Evolutionary conservation across 2,888 invertebrate genomes (phyloP).

Genomic region (Malthinus flaveolus): DNA sequence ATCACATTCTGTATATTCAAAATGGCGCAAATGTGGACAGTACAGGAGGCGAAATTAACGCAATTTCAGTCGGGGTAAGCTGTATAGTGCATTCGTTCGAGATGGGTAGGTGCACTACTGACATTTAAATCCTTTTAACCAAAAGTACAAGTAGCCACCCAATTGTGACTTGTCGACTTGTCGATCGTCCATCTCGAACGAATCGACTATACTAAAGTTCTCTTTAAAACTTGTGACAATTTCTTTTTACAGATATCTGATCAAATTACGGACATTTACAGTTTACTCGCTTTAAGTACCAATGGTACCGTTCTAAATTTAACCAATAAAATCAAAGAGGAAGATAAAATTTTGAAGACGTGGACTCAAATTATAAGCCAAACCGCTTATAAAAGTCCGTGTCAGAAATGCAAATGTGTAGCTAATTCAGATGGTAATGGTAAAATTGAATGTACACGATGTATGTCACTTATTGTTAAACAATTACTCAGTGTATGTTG

Average conservation of each 20-base stretch:
- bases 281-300: slow-evolving; percentile 34
- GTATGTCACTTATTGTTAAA: slow-evolving; percentile 37
- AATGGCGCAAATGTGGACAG: slow-evolving; percentile 6
- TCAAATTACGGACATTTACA: slow-evolving; percentile 32
- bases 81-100: too few species aligned
- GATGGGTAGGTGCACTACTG: too few species aligned
- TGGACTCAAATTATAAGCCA: slow-evolving; percentile 32
- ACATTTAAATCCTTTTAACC: too few species aligned
- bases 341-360: slow-evolving; percentile 1
- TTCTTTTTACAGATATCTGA: slow-evolving; percentile 27
- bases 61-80: neutral
- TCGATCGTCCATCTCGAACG: too few species aligned
- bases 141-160: too few species aligned
- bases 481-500: slow-evolving; percentile 36
- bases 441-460: slow-evolving; percentile 34
- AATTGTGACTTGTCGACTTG: too few species aligned
- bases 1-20: slow-evolving; percentile 13
- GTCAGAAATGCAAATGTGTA: slow-evolving; percentile 37
- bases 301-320: slow-evolving; percentile 33
- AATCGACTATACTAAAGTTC: too few species aligned
- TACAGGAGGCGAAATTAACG: neutral
- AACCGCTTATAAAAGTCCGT: slow-evolving; percentile 32
- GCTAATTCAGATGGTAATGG: slow-evolving; percentile 30
- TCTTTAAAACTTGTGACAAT: neutral
- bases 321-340: neutral